A percentile compares a stretch with the other conserved stretches of the same genome.
phyloP scores from a whole-genome alignment of 2,113 vertebrate genomes.

The Irena cyanogastra region DNA sequence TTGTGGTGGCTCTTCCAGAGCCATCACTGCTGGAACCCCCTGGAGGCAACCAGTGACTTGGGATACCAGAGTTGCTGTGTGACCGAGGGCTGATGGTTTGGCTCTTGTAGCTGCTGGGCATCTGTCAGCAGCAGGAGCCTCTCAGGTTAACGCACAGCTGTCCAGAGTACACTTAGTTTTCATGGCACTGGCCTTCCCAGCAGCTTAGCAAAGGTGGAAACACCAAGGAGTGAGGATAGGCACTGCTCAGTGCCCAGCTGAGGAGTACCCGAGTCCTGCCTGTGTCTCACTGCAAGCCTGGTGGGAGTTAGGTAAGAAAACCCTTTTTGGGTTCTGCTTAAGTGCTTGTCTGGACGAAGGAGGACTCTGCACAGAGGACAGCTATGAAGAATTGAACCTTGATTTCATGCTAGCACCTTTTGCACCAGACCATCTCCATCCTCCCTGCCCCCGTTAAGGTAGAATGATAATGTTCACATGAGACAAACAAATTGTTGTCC shows the following conservation, averaged over 20 bases:
- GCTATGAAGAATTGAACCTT: neutral
- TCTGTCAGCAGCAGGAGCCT: neutral
- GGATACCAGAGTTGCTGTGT: neutral
- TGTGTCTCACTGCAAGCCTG: neutral
- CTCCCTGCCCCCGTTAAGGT: neutral
- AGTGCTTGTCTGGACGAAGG: neutral
- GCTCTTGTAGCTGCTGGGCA: neutral
- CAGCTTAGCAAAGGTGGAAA: neutral
- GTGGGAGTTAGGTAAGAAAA: neutral
- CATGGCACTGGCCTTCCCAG: neutral
- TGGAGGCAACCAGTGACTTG: neutral
- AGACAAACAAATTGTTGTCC: neutral
- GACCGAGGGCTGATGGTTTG: neutral
- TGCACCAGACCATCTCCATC: neutral
- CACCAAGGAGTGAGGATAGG: neutral
- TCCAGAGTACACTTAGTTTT: neutral
- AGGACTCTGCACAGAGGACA: neutral
- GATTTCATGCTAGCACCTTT: neutral
- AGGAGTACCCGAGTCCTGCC: neutral
- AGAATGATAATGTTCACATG: neutral
- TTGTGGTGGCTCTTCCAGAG: neutral
- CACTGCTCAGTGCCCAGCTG: neutral
- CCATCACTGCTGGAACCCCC: neutral
- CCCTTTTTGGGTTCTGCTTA: neutral
- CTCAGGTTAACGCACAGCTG: neutral